phyloP scores from a whole-genome alignment of 2,888 invertebrate genomes.

The Eilema caniola region DNA sequence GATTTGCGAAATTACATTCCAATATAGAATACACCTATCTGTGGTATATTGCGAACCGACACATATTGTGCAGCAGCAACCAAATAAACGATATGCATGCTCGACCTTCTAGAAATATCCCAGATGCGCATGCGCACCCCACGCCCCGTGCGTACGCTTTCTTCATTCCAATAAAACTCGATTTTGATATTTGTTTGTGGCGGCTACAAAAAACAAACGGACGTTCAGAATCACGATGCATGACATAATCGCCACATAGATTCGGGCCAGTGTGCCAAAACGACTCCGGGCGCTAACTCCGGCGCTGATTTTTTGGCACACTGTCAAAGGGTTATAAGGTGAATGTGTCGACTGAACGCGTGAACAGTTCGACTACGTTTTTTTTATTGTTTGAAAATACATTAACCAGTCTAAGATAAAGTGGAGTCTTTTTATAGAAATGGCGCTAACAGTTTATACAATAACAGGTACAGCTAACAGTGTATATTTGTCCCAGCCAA shows the following conservation, averaged over 20 bases:
- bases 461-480: too few relatives aligned
- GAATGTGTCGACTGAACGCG: constrained; percentile 71
- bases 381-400: constrained; percentile 57
- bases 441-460: constrained; percentile 29
- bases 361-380: constrained; percentile 54
- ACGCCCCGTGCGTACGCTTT: constrained; percentile 54
- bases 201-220: constrained; percentile 73
- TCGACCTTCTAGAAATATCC: constrained; percentile 75
- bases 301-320: constrained; percentile 78
- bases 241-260: constrained; percentile 84
- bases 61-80: constrained; percentile 50
- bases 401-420: constrained; percentile 27
- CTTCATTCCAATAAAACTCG: constrained; percentile 68
- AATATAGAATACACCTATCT: neutral
- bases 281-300: constrained; percentile 64
- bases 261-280: constrained; percentile 83
- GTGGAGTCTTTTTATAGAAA: constrained; percentile 33
- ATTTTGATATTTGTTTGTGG: constrained; percentile 65
- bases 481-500: too few relatives aligned
- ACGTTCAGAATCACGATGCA: constrained; percentile 73
- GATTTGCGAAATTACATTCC: neutral
- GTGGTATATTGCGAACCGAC: neutral
- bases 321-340: constrained; percentile 82
- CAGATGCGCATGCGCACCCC: constrained; percentile 41
- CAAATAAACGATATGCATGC: constrained; percentile 53